Evolutionary conservation across 2,113 vertebrate genomes (phyloP).

Genomic region (Gambusia affinis): DNA sequence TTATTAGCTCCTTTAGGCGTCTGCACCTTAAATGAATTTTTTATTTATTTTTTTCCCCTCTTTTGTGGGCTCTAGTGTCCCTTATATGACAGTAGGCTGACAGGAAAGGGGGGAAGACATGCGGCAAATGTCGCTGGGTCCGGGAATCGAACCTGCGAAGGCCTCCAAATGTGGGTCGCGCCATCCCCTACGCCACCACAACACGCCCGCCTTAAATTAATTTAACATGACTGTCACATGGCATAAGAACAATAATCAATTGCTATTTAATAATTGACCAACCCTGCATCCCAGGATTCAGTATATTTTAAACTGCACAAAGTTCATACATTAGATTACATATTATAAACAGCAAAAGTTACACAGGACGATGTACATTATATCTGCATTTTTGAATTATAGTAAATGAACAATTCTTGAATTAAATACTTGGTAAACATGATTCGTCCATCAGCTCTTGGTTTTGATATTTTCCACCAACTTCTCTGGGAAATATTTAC

Average conservation of each 20-base stretch:
- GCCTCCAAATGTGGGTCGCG: too few species aligned
- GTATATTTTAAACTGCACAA: slow-evolving; percentile 39
- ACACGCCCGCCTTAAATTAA: background rate
- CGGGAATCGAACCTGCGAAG: too few species aligned
- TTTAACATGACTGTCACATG: slow-evolving; percentile 40
- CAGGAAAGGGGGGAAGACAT: too few species aligned
- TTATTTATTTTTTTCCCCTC: too few species aligned
- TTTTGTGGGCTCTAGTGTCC: too few species aligned
- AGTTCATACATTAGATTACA: slow-evolving; percentile 60
- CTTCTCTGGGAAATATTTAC: background rate
- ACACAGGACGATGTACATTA: background rate
- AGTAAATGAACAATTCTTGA: background rate
- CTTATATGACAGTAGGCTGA: too few species aligned
- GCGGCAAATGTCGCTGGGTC: too few species aligned
- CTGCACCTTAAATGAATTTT: slow-evolving; percentile 10
- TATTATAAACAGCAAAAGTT: slow-evolving; percentile 48
- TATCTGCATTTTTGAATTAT: background rate
- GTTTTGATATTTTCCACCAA: background rate
- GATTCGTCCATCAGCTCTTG: background rate
- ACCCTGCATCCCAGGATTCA: slow-evolving; percentile 11
- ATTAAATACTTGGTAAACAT: background rate
- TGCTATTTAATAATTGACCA: slow-evolving; percentile 41
- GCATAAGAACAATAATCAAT: slow-evolving; percentile 43
- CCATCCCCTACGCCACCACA: too few species aligned
- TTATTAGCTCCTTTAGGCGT: background rate